Percentiles rank a stretch among this genome's conserved stretches.
phyloP scores from a whole-genome alignment of 1,140 invertebrate genomes.

The Drosophila sp. region DNA sequence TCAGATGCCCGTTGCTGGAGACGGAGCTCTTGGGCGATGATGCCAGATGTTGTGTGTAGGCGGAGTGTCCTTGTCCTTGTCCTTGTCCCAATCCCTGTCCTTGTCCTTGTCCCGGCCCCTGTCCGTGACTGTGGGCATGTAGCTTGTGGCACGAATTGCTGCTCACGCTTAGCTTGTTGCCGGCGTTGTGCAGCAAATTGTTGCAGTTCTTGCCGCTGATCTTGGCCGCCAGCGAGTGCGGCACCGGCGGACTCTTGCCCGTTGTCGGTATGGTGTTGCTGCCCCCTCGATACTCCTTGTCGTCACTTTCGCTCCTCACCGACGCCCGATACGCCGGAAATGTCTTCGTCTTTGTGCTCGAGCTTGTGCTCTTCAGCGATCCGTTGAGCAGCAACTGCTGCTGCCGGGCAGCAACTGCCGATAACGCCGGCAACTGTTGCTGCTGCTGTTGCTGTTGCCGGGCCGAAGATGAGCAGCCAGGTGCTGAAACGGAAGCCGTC shows the following conservation, averaged over 20 bases:
- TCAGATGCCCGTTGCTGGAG: slow-evolving; percentile 82
- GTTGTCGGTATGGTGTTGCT: slow-evolving; percentile 76
- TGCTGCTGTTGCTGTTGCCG: slow-evolving; percentile 5
- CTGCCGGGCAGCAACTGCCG: slow-evolving; percentile 68
- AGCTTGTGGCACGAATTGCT: slow-evolving; percentile 83
- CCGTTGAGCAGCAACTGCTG: slow-evolving; percentile 78
- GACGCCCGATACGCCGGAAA: slow-evolving; percentile 72
- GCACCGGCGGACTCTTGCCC: slow-evolving; percentile 76
- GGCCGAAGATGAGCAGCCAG: slow-evolving; percentile 30
- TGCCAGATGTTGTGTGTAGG: slow-evolving; percentile 53
- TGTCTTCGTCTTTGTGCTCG: slow-evolving; percentile 64
- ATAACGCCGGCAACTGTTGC: slow-evolving; percentile 58
- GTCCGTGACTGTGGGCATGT: slow-evolving; percentile 58
- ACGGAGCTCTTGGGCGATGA: slow-evolving; percentile 80
- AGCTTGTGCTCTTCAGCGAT: slow-evolving; percentile 64
- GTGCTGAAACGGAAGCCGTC: slow-evolving; percentile 47
- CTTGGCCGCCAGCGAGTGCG: slow-evolving; percentile 79
- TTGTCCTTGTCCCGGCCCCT: slow-evolving; percentile 18
- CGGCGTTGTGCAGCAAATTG: slow-evolving; percentile 62
- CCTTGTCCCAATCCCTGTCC: too few species aligned
- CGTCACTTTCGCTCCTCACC: slow-evolving; percentile 72
- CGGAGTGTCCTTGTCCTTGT: slow-evolving; percentile 26
- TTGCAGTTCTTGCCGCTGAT: slow-evolving; percentile 82
- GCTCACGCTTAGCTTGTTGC: slow-evolving; percentile 74
- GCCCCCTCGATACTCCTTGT: slow-evolving; percentile 58